Percentiles rank a stretch among this genome's conserved stretches.
These are phyloP conservation scores for Entomyzon cyanotis DNA, from an alignment of 2,113 vertebrate species.

Conservation along the genomic window DNA sequence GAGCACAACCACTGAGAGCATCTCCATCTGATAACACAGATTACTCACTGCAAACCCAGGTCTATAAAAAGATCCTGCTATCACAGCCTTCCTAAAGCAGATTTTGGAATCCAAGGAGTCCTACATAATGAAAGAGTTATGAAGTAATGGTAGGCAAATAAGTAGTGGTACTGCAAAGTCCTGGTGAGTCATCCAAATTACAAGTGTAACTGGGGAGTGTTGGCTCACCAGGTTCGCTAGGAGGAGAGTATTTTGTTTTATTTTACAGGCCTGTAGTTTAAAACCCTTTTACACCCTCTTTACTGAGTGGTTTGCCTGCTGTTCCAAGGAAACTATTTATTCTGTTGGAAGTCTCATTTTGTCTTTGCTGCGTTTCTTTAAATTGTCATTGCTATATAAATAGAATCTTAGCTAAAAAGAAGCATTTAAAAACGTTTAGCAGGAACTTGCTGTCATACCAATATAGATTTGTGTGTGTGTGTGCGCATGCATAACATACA, in stretches of 20 bases:
- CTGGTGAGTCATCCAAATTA: not conserved
- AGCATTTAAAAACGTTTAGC: not conserved
- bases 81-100: not conserved
- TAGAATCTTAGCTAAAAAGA: slow-evolving; percentile 59
- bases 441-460: not conserved
- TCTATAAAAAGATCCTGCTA: not conserved
- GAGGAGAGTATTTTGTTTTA: not conserved
- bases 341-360: slow-evolving; percentile 36
- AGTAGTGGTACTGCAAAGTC: not conserved
- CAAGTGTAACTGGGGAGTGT: not conserved
- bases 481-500: not conserved
- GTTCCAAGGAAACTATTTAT: slow-evolving; percentile 32
- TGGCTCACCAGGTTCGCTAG: not conserved
- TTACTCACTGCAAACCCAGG: not conserved
- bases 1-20: not conserved
- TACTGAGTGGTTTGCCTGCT: not conserved
- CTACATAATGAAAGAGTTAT: not conserved
- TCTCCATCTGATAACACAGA: not conserved
- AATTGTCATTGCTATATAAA: slow-evolving; percentile 38
- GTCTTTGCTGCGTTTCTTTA: slow-evolving; percentile 42
- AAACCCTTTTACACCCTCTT: not conserved
- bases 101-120: not conserved
- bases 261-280: not conserved
- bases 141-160: not conserved
- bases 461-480: not conserved